A percentile compares a stretch with the other conserved stretches of the same genome.
Conservation (phyloP, 2,888 invertebrate genomes). For the Polia nebulosa region DNA sequence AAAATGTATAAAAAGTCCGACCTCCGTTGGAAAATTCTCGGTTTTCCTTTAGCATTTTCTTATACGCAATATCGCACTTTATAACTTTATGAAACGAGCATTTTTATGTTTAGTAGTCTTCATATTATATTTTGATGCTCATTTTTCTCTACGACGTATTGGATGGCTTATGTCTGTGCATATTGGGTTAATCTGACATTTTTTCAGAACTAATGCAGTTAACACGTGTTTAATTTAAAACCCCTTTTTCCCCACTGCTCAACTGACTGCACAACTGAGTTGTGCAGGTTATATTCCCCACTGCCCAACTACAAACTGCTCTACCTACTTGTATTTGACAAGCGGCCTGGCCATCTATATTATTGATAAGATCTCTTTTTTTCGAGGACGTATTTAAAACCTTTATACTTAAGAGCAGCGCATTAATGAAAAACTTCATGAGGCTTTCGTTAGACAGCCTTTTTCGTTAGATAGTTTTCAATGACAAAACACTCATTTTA, state of each 20-base stretch:
- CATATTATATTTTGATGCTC: conserved; percentile 18
- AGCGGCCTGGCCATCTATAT: no score
- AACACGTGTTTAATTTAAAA: background rate
- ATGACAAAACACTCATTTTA: background rate
- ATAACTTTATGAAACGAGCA: conserved; percentile 54
- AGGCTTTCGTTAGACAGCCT: background rate
- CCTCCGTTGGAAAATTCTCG: conserved; percentile 45
- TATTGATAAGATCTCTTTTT: no score
- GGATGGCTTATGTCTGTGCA: background rate
- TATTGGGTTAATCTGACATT: conserved; percentile 2
- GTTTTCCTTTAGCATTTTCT: conserved; percentile 51
- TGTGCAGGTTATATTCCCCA: no score
- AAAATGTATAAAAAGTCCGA: conserved; percentile 52
- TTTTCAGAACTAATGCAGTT: background rate
- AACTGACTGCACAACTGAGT: no score
- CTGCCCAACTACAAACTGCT: no score
- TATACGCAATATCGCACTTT: conserved; percentile 59
- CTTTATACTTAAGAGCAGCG: no score
- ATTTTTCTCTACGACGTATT: conserved; percentile 16
- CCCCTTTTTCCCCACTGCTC: no score
- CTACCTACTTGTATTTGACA: no score
- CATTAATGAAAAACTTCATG: background rate
- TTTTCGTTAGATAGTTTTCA: background rate
- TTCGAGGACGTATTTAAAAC: no score
- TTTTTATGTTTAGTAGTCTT: conserved; percentile 50